phyloP scores from a whole-genome alignment of 2,113 vertebrate genomes.

The Sinocyclocheilus anophthalmus region DNA sequence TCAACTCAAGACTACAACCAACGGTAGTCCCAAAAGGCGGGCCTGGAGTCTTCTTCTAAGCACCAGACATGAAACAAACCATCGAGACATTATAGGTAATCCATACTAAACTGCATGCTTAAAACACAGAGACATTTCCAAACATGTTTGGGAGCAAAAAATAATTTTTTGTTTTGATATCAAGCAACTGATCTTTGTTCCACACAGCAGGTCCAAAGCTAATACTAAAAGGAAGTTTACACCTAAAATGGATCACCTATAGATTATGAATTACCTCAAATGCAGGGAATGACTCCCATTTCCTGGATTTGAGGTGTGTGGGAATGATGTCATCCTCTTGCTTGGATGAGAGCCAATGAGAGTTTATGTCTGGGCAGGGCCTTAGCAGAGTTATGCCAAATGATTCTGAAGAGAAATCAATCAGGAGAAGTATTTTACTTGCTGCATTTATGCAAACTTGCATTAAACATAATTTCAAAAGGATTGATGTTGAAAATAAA shows the following conservation, averaged over 20 bases:
- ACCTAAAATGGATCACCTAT: background rate
- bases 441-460: background rate
- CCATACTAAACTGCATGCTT: background rate
- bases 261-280: constrained; percentile 74
- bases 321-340: constrained; percentile 79
- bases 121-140: background rate
- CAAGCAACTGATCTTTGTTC: background rate
- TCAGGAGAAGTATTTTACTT: background rate
- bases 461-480: background rate
- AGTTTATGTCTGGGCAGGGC: constrained; percentile 73
- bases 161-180: background rate
- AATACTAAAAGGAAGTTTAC: background rate
- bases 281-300: constrained; percentile 74
- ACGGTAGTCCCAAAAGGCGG: constrained; percentile 62
- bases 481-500: background rate
- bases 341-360: constrained; percentile 81
- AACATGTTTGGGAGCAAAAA: background rate
- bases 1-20: constrained; percentile 74
- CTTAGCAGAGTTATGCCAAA: constrained; percentile 82
- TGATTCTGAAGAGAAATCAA: constrained; percentile 69
- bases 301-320: constrained; percentile 77
- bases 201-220: background rate
- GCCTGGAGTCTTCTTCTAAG: constrained; percentile 73
- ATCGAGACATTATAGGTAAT: background rate
- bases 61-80: background rate